Percentiles rank a stretch among this genome's conserved stretches.
phyloP scores from a whole-genome alignment of 2,113 vertebrate genomes.

The Macrotus californicus region DNA sequence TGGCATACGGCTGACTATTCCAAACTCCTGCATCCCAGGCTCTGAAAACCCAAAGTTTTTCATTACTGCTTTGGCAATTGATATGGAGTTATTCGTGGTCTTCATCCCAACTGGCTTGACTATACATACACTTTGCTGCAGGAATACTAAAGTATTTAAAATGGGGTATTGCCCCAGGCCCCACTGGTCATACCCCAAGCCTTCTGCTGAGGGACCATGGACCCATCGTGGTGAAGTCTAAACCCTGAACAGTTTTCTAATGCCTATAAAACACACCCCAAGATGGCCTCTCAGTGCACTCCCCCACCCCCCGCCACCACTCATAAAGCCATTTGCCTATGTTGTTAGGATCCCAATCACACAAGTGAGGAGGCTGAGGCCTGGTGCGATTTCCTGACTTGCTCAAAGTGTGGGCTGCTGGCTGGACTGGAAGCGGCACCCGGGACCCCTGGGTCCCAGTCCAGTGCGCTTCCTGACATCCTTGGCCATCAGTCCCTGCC shows the following conservation, averaged over 20 bases:
- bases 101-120: not conserved
- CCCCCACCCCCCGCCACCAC: not conserved
- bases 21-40: not conserved
- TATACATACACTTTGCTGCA: not conserved
- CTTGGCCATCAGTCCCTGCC: not conserved
- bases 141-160: not conserved
- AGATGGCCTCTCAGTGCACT: not conserved
- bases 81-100: not conserved
- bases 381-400: not conserved
- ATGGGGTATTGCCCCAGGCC: accelerated
- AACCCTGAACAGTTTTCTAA: not conserved
- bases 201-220: not conserved
- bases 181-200: not conserved
- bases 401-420: not conserved
- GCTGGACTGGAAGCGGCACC: not conserved
- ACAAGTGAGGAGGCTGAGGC: not conserved
- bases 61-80: not conserved
- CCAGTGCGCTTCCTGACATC: not conserved
- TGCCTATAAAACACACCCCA: not conserved
- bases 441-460: not conserved
- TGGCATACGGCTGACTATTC: accelerated
- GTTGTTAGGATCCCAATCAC: not conserved
- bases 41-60: not conserved
- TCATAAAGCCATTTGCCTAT: not conserved
- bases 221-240: not conserved